Conservation (phyloP, 2,888 invertebrate species). For the Carabus problematicus region DNA sequence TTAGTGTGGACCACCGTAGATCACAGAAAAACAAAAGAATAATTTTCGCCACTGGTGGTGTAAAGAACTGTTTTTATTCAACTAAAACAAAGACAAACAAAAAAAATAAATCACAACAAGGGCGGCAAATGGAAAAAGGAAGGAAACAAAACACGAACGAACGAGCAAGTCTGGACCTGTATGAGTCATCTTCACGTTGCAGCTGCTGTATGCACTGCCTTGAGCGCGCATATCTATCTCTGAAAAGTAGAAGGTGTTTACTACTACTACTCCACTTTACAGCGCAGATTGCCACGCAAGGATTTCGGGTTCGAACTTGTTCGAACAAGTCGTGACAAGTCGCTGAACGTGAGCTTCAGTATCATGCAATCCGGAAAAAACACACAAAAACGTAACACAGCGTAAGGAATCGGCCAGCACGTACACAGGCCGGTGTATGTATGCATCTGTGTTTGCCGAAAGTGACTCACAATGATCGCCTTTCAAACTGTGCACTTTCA, state of each 20-base stretch:
- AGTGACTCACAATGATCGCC: slow-evolving; percentile 29
- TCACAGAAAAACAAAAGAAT: slow-evolving; percentile 15
- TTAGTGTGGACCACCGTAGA: too few species aligned
- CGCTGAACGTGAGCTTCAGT: slow-evolving; percentile 12
- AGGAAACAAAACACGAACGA: slow-evolving; percentile 4
- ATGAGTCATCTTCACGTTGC: slow-evolving; percentile 33
- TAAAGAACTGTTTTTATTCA: slow-evolving; percentile 10
- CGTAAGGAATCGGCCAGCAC: slow-evolving; percentile 1
- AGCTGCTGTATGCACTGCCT: slow-evolving; percentile 19
- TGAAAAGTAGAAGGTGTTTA: slow-evolving; percentile 11
- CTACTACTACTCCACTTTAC: too few species aligned
- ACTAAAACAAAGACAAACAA: slow-evolving; percentile 15
- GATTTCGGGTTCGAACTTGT: slow-evolving; percentile 17
- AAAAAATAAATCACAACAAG: slow-evolving; percentile 32
- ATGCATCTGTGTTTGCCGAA: slow-evolving; percentile 33
- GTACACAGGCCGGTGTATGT: not conserved
- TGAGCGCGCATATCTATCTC: slow-evolving; percentile 5
- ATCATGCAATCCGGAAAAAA: slow-evolving; percentile 33
- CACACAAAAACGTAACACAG: slow-evolving; percentile 4
- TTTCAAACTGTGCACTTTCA: slow-evolving; percentile 23
- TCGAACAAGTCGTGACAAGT: slow-evolving; percentile 31
- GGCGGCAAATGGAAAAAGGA: slow-evolving; percentile 14
- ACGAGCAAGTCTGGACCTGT: slow-evolving; percentile 34
- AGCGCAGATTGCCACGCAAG: not conserved
- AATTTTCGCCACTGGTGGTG: slow-evolving; percentile 17